Conservation (phyloP, 2,797 vertebrate species). For the Anguilla megastoma region DNA sequence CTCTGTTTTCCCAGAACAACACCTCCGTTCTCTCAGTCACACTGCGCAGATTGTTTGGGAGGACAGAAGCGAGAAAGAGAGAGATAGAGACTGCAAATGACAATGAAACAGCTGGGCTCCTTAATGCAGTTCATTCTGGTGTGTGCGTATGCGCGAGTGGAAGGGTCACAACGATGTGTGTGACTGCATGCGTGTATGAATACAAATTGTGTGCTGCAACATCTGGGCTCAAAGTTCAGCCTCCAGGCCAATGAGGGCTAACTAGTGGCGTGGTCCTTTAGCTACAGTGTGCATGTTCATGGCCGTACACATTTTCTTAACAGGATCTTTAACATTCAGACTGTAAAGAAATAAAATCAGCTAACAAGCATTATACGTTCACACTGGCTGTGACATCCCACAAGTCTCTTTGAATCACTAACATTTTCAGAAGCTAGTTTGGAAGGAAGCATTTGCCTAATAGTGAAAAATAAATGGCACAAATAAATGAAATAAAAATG, state of each 20-base stretch:
- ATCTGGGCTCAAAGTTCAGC: constrained; percentile 9
- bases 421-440: not conserved
- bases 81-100: constrained; percentile 64
- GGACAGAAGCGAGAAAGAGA: constrained; percentile 65
- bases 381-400: not conserved
- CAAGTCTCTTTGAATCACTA: not conserved
- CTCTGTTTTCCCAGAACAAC: constrained; percentile 77
- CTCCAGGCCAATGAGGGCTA: not conserved
- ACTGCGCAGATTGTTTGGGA: constrained; percentile 79
- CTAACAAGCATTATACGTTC: not conserved
- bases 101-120: constrained; percentile 80
- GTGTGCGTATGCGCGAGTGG: constrained; percentile 46
- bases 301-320: too few species aligned
- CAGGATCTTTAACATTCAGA: not conserved
- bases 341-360: not conserved
- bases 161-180: not conserved
- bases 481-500: not conserved
- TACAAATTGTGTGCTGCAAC: constrained; percentile 7
- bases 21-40: constrained; percentile 71
- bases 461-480: not conserved
- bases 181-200: not conserved
- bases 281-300: not conserved
- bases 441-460: not conserved
- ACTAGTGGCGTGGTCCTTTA: not conserved
- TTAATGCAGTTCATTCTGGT: constrained; percentile 73